Conservation (phyloP, 2,888 invertebrate species). For the Tinea semifulvella region DNA sequence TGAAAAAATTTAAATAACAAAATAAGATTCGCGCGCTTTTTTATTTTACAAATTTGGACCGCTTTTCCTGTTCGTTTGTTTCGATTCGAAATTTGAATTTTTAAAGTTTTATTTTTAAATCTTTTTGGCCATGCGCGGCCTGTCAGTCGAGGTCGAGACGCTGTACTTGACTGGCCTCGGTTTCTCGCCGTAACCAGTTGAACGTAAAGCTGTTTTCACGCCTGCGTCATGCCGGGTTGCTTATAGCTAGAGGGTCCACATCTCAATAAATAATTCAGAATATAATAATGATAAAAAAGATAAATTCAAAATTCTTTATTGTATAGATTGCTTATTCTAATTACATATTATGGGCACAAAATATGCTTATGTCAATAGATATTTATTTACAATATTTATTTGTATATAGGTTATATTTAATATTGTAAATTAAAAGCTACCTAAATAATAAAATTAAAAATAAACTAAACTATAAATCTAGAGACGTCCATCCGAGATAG, state of each 20-base stretch:
- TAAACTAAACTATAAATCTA: too few species aligned
- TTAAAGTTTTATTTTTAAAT: neutral
- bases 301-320: too few species aligned
- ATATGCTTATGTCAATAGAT: too few species aligned
- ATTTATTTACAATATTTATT: too few species aligned
- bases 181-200: constrained; percentile 45
- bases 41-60: constrained; percentile 11
- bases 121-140: neutral
- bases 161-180: constrained; percentile 36
- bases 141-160: constrained; percentile 30
- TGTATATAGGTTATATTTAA: too few species aligned
- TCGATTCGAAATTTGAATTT: neutral
- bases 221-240: constrained; percentile 19
- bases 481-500: too few species aligned
- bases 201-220: constrained; percentile 24
- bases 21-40: constrained; percentile 14
- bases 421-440: too few species aligned
- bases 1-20: constrained; percentile 1
- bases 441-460: too few species aligned
- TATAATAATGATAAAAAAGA: too few species aligned
- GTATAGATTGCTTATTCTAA: too few species aligned
- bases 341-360: too few species aligned
- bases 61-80: constrained; percentile 1
- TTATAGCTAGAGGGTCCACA: neutral
- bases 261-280: too few species aligned